Evolutionary conservation across 1,140 invertebrate species (phyloP), one percentile per base, ranked within the genome.

Genomic region (Drosophila pachea): DNA sequence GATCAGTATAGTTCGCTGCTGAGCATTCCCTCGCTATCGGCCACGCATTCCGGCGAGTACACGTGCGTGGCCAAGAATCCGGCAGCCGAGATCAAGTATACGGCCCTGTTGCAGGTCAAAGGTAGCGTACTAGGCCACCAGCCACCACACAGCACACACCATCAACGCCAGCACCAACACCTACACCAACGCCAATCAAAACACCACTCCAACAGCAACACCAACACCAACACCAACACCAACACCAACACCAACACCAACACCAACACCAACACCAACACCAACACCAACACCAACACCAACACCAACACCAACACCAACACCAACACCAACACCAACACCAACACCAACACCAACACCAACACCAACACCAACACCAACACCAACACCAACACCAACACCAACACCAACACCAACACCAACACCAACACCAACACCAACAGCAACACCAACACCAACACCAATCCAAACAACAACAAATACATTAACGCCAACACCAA

Each of bases 21-120:
- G 86, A 94, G 93, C 91, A 94, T 95, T 90, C 92, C 94, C 87
- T 94, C 93, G 86, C 92, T 95, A 69, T 91, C 92, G 74, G 93
- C 94, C 75, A 90, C 92, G 78, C 94, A 95, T 89, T 93, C 93
- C 62, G 95, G 95, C 74, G 94, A 94, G 89, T 96, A 95, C 90
- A 95, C 94, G 59, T 95, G 95, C 90, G 92, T 94, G 83, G 94
- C 95, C 84, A 93, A 92, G 90, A 95, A 95, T 90, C 92, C 92
- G 78, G 94, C 94, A 77, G 93, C 94, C 78, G 92, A 94, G 90
- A 93, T 94, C 89, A 94, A 94, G 91, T 95, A 93, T 92, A 94
- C 94, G 83, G 94, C 94, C 89, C 93, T 93, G 90, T 92, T 95
- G 76, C 93, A 93, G 91, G 95, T 96, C 88, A 95, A 95, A 95